A percentile compares a stretch with the other conserved stretches of the same genome.
phyloP scores from a whole-genome alignment of 2,888 invertebrate genomes.

The Phengaris alcon region DNA sequence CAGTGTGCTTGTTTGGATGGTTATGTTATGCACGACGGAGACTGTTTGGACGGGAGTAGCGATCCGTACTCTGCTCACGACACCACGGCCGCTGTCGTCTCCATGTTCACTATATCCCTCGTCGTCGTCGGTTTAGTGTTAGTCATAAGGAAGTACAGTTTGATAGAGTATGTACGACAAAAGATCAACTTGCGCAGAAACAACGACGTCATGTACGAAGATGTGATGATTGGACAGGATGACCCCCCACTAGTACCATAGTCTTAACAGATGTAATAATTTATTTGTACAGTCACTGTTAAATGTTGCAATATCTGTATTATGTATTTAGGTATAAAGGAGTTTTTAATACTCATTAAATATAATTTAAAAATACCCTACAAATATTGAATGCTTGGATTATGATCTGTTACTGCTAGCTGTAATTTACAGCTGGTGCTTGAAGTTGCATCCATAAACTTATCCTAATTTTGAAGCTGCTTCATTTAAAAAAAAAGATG shows the following conservation, averaged over 20 bases:
- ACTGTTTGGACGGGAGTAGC: slow-evolving; percentile 47
- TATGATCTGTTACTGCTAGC: neutral
- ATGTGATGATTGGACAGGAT: slow-evolving; percentile 78
- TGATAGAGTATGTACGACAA: slow-evolving; percentile 63
- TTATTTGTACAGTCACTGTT: slow-evolving; percentile 39
- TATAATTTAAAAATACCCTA: neutral
- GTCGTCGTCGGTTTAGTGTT: slow-evolving; percentile 61
- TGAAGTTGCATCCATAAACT: neutral
- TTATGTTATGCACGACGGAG: slow-evolving; percentile 50
- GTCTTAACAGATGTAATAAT: slow-evolving; percentile 40
- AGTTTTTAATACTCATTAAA: slow-evolving; percentile 8
- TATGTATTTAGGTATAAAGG: neutral
- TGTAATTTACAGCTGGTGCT: neutral
- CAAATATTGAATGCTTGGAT: neutral
- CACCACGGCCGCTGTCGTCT: slow-evolving; percentile 57
- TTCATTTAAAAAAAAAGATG: neutral
- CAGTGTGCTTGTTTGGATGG: slow-evolving; percentile 58
- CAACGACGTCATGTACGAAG: slow-evolving; percentile 72
- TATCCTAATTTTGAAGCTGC: neutral
- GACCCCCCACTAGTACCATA: slow-evolving; percentile 73
- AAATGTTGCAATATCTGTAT: slow-evolving; percentile 23
- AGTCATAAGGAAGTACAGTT: slow-evolving; percentile 68
- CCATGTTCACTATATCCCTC: slow-evolving; percentile 65
- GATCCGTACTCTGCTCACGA: slow-evolving; percentile 45
- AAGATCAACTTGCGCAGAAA: slow-evolving; percentile 63